These are phyloP conservation scores for Cichladusa arquata DNA, from an alignment of 2,113 vertebrate genomes.

Conservation along the genomic window DNA sequence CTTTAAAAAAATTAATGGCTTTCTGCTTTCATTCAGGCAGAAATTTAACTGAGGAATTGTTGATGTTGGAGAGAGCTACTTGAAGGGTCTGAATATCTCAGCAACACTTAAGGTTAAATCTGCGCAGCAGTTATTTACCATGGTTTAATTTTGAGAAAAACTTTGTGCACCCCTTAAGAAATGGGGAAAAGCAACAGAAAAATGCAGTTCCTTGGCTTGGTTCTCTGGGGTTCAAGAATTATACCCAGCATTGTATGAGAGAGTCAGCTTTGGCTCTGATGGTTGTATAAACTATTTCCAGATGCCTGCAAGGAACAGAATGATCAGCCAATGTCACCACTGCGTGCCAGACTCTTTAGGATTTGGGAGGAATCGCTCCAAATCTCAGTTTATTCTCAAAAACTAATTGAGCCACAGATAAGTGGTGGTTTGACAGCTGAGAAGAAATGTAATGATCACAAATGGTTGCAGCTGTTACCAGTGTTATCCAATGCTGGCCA, in stretches of 20 bases:
- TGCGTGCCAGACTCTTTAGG: neutral
- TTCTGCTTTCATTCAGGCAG: neutral
- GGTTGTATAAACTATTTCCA: conserved; percentile 28
- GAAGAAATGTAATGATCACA: neutral
- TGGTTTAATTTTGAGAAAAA: neutral
- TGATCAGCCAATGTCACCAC: conserved; percentile 34
- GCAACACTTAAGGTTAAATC: neutral
- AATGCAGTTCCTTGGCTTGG: neutral
- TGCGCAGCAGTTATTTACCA: neutral
- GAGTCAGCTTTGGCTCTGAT: conserved; percentile 19
- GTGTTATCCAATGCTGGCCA: neutral
- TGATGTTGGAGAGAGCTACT: neutral
- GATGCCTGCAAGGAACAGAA: conserved; percentile 54
- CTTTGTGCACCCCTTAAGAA: neutral
- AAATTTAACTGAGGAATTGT: neutral
- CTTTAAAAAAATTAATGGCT: neutral
- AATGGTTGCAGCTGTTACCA: neutral
- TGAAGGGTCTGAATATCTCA: neutral
- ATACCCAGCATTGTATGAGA: neutral
- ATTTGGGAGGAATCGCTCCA: neutral
- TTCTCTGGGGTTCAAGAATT: neutral
- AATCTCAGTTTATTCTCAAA: conserved; percentile 13
- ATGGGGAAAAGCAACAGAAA: neutral
- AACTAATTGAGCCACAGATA: conserved; percentile 8
- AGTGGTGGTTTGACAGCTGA: conserved; percentile 39